A percentile compares a stretch with the other conserved stretches of the same genome.
phyloP scores from a whole-genome alignment of 2,888 invertebrate species.

The Melinaea marsaeus region DNA sequence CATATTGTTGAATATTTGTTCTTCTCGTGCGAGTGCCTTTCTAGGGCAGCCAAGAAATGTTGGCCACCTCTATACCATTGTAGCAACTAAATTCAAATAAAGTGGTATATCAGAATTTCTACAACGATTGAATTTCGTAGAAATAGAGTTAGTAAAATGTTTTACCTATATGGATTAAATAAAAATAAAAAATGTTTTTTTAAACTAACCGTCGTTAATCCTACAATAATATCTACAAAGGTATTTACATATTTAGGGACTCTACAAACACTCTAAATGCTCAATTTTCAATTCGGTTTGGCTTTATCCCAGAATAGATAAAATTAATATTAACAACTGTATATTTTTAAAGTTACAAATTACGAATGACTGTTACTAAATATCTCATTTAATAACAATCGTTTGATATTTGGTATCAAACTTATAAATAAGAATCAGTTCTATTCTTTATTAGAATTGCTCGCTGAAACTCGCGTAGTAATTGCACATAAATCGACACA shows the following conservation, averaged over 20 bases:
- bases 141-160: not conserved
- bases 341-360: no score
- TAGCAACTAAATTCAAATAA: conserved; percentile 5
- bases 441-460: no score
- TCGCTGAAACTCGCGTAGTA: no score
- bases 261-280: not conserved
- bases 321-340: no score
- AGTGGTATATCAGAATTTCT: not conserved
- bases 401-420: no score
- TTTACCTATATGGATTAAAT: not conserved
- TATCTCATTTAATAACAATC: no score
- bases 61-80: conserved; percentile 11
- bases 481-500: no score
- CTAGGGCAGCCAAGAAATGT: conserved; percentile 18
- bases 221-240: not conserved
- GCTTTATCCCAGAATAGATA: not conserved
- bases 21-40: conserved; percentile 18
- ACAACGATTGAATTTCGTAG: not conserved
- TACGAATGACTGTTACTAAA: no score
- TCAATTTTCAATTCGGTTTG: not conserved
- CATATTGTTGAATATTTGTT: conserved; percentile 18
- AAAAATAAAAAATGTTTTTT: not conserved
- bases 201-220: not conserved
- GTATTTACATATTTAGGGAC: not conserved
- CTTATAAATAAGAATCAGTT: no score